Conservation (phyloP, 2,797 vertebrate genomes). For the Poeciliopsis presidionis region DNA sequence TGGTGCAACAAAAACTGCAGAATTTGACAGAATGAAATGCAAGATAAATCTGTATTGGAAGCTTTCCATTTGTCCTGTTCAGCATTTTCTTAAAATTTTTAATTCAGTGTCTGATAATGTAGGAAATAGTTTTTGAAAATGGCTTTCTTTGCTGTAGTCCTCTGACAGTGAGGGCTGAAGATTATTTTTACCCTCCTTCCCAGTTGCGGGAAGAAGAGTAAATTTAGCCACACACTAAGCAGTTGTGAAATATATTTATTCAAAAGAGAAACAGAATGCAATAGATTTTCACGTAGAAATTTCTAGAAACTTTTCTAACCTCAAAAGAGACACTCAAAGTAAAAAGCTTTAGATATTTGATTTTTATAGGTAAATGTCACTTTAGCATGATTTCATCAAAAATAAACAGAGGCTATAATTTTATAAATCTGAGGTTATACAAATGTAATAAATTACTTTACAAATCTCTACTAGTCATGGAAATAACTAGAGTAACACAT, state of each 20-base stretch:
- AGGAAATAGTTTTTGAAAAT: not conserved
- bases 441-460: not conserved
- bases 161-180: not conserved
- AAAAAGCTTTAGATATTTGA: not conserved
- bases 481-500: not conserved
- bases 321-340: not conserved
- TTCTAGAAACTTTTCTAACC: not conserved
- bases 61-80: not conserved
- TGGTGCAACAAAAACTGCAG: slow-evolving; percentile 1
- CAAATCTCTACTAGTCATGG: not conserved
- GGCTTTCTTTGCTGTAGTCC: not conserved
- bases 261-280: not conserved
- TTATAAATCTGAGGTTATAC: not conserved
- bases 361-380: not conserved
- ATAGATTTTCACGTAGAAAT: not conserved
- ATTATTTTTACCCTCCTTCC: not conserved
- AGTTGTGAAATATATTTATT: not conserved
- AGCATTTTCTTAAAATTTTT: no score
- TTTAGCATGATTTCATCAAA: not conserved
- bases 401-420: not conserved
- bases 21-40: not conserved
- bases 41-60: not conserved
- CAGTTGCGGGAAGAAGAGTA: not conserved
- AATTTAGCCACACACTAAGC: not conserved
- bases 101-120: no score